Evolutionary conservation across 2,113 vertebrate genomes (phyloP).

Genomic region (Gymnorhina tibicen): DNA sequence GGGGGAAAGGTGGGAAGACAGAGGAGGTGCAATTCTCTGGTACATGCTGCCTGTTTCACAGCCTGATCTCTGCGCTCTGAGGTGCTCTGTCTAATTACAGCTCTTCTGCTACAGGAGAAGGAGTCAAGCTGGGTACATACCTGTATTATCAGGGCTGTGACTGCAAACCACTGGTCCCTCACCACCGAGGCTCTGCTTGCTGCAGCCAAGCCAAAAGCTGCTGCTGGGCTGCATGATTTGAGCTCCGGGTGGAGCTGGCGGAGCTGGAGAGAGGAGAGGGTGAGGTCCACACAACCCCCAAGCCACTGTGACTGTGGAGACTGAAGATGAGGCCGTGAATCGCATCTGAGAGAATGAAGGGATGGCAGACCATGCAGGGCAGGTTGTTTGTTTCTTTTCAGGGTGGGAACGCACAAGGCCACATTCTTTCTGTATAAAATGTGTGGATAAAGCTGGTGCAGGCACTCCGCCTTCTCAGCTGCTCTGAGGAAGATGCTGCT

Average conservation of each 20-base stretch:
- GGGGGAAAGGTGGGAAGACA: background rate
- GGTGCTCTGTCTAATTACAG: background rate
- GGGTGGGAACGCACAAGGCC: background rate
- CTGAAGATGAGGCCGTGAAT: background rate
- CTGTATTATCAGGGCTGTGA: background rate
- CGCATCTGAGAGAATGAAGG: background rate
- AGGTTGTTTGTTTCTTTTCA: background rate
- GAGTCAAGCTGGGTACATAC: background rate
- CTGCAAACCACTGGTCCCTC: background rate
- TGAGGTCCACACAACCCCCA: background rate
- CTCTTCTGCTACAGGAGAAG: background rate
- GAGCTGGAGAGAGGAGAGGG: background rate
- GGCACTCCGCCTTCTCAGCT: background rate
- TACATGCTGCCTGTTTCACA: background rate
- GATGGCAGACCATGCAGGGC: background rate
- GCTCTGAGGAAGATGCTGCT: accelerated
- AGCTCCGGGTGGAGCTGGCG: background rate
- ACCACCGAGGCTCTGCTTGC: background rate
- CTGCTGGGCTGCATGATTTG: background rate
- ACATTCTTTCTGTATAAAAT: background rate
- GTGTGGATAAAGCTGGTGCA: background rate
- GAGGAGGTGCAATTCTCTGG: background rate
- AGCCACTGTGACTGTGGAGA: background rate
- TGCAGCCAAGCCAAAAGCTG: background rate
- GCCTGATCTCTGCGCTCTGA: background rate